Base-by-base conservation (phyloP, 2,888 invertebrate genomes). In the Eupsilia transversa region DNA sequence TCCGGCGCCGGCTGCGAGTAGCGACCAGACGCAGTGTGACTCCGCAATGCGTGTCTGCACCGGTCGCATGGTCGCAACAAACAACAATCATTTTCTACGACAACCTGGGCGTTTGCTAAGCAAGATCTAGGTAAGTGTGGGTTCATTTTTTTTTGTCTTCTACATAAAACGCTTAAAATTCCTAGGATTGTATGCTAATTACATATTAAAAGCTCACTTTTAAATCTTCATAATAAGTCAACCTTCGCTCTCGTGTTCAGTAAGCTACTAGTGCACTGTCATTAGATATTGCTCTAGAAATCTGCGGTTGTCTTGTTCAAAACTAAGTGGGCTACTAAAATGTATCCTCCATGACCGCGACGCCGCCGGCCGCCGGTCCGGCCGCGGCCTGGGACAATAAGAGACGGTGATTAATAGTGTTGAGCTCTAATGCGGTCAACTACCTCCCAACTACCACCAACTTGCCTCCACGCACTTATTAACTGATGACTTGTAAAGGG, bases 21-120 rank as follows among this genome's bases (percentile, higher is more conserved):
- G 61, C n/a, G 9, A 14, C n/a, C 27, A 23, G 52, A 17, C 35
- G 77, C 77, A 74, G 23, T 89, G 90, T 89, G 89, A 68, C 81
- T 86, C 87, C 87, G 88, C 89, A 89, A 64, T 89, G 89, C 89
- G 68, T 60, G 65, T 57, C 63, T 52, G 46, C 57, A 59, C 56
- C 68, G 66, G 17, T 35, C 27, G 27, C 23, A n/a, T 33, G 5
- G 20, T 49, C n/a, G 38, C 10, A 54, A 38, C 54, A 41, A 49
- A 14, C 30, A n/a, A 38, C 14, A 12, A 30, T 23, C n/a, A 20
- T n/a, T 38, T n/a, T 57, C 35, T 33, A 38, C 33, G 10, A 3
- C 23, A 27, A 60, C 23, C 23, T 17, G 9, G 6, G 20, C 2
- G 10, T n/a, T 49, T 17, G 38, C 9, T 30, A 17, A 17, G 41